Evolutionary conservation across 2,113 vertebrate genomes (phyloP), one percentile per base, ranked within the genome.

Genomic region (Dendropsophus ebraccatus): DNA sequence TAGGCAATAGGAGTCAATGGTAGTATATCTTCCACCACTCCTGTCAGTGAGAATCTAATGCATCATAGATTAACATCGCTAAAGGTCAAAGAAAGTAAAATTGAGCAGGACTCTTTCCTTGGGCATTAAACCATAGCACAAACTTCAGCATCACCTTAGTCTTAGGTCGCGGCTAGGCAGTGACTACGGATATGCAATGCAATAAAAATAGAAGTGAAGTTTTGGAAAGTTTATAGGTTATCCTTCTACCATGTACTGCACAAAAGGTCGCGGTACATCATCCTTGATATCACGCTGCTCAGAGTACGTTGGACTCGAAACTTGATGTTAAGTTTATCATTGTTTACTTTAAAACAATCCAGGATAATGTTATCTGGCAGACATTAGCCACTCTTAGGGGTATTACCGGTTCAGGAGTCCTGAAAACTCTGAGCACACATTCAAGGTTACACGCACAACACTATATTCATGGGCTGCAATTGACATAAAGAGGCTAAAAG

Each of bases 401-500:
- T 9, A 16, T 62, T 79, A 60, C 21, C 10, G 49, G 21, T 80
- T 80, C 37, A 62, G 35, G 56, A 81, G 32, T 81, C 56, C 35
- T 17, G 37, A 60, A 81, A 62, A 41, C 28, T 35, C 49, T 35
- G 50, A 35, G 52, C 17, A 54, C 50, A 60, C 77, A 80, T 60
- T 30, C 77, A 80, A 80, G 77, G 77, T 60, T 80, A 56, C 77
- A 25, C 21, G 35, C 35, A 28, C n/a, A 62, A 28, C 11, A 30
- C 21, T 65, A 37, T 10, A 45, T 81, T 65, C 56, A 62, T 19
- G 41, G n/a, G 6, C 14, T 47, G 54, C 60, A 45, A 16, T 41
- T 81, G 78, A 65, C 58, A 81, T 81, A 81, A 81, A 47, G n/a
- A 13, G 30, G 50, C 28, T 78, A 78, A 78, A 58, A 58, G 78